These are phyloP conservation scores for Bilobella aurantiaca DNA, from an alignment of 1,140 invertebrate species.

Conservation along the genomic window DNA sequence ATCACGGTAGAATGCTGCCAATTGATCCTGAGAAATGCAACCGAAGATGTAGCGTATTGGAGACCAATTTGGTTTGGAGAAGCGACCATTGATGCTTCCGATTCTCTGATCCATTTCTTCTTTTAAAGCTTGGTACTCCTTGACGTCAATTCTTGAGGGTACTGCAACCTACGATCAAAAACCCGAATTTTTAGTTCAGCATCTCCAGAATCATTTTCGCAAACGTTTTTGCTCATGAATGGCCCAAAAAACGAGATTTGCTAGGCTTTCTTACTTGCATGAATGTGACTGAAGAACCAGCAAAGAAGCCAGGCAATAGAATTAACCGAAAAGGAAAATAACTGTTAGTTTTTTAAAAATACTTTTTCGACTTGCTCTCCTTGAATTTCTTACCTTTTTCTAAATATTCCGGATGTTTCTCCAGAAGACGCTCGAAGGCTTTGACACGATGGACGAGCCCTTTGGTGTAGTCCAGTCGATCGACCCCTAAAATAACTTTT, in stretches of 20 bases:
- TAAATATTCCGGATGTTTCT: slow-evolving; percentile 40
- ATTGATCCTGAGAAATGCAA: slow-evolving; percentile 39
- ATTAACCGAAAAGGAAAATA: too few species aligned
- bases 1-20: slow-evolving; percentile 42
- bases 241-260: too few species aligned
- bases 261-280: slow-evolving; percentile 25
- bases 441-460: slow-evolving; percentile 42
- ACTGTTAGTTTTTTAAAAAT: too few species aligned
- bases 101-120: slow-evolving; percentile 42
- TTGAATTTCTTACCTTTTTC: too few species aligned
- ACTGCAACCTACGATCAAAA: slow-evolving; percentile 39
- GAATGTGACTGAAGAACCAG: too few species aligned
- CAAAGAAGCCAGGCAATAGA: too few species aligned
- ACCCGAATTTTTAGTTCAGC: not conserved
- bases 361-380: too few species aligned
- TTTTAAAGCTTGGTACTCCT: slow-evolving; percentile 42
- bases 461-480: slow-evolving; percentile 44
- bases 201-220: too few species aligned
- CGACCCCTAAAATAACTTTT: slow-evolving; percentile 42
- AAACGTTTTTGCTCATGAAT: too few species aligned
- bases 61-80: slow-evolving; percentile 42
- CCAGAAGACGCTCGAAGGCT: slow-evolving; percentile 41
- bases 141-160: slow-evolving; percentile 43
- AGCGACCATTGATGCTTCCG: slow-evolving; percentile 41
- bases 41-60: slow-evolving; percentile 44